Percentiles rank a stretch among this genome's conserved stretches.
Evolutionary conservation across 2,113 vertebrate genomes (phyloP).

Genomic region (Anthoscopus minutus): DNA sequence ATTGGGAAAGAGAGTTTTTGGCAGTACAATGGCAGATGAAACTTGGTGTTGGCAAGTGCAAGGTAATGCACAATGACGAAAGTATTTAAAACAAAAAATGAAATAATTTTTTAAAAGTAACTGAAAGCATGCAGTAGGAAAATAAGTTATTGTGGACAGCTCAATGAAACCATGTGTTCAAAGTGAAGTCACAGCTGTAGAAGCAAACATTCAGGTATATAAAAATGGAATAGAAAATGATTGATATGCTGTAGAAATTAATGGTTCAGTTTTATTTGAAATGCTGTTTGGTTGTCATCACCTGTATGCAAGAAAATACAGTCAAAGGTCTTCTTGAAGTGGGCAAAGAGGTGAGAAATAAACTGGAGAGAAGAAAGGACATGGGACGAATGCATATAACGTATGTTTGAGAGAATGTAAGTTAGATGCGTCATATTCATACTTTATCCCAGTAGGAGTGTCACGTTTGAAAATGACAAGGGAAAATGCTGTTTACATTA

Average conservation of each 20-base stretch:
- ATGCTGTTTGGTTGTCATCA: conserved; percentile 6
- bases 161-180: conserved; percentile 44
- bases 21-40: conserved; percentile 1
- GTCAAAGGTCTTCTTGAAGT: neutral
- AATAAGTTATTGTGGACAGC: conserved; percentile 62
- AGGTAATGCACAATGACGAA: neutral
- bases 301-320: neutral
- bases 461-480: neutral
- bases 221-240: neutral
- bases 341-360: neutral
- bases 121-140: neutral
- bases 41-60: neutral
- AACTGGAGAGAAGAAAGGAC: neutral
- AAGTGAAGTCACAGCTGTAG: conserved; percentile 8
- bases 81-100: neutral
- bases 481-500: neutral
- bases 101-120: neutral
- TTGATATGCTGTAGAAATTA: neutral
- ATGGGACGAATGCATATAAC: neutral
- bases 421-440: conserved; percentile 11
- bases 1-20: neutral
- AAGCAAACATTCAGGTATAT: neutral
- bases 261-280: neutral
- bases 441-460: neutral
- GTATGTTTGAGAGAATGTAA: neutral